Base-by-base conservation (phyloP, 2,797 vertebrate genomes). In the Malacoraja senta region DNA sequence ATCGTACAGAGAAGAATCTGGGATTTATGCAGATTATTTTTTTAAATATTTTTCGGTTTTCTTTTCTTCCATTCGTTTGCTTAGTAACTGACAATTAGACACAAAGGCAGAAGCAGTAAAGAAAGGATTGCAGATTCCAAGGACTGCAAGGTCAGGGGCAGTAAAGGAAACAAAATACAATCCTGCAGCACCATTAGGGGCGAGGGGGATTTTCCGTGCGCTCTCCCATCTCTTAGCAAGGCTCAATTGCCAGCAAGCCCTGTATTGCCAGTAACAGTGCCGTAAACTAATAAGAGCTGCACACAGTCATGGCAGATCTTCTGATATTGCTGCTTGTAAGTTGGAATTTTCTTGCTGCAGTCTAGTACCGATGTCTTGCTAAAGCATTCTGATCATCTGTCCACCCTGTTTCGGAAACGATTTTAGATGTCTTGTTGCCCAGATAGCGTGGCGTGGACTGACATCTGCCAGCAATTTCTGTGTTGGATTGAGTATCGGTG, bases 1-100 rank as follows among this genome's bases (percentile, higher is more conserved):
- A 93, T 53, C n/a, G 24, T 76, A 35, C 44, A 12, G 61, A 65
- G 61, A 79, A 81, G 72, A 29, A 32, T 44, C 68, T 61, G 81
- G 8, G 58, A 21, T n/a, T 63, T 93, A n/a, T 80, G 76, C 6
- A 13, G 32, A 32, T 71, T 78, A 80, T 93, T 95, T 94, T 94
- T 94, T 94, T 94, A 94, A 93, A 94, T 94, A 95, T 95, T 95
- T 96, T 94, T 94, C 95, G 96, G 96, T 96, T 97, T 58, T 97
- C 97, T 97, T 97, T 96, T 95, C 96, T 96, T 96, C 95, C 95
- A 95, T 94, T 96, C 95, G 96, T 95, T 95, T 96, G 95, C 95
- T 95, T 94, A 94, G 95, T 96, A 96, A 98, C 96, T 97, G 97
- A 97, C 97, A 97, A 96, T 96, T 96, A 96, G 96, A 97, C 97